Evolutionary conservation across 2,797 vertebrate species (phyloP), one percentile per base, ranked within the genome.

Genomic region (Miopithecus talapoin): DNA sequence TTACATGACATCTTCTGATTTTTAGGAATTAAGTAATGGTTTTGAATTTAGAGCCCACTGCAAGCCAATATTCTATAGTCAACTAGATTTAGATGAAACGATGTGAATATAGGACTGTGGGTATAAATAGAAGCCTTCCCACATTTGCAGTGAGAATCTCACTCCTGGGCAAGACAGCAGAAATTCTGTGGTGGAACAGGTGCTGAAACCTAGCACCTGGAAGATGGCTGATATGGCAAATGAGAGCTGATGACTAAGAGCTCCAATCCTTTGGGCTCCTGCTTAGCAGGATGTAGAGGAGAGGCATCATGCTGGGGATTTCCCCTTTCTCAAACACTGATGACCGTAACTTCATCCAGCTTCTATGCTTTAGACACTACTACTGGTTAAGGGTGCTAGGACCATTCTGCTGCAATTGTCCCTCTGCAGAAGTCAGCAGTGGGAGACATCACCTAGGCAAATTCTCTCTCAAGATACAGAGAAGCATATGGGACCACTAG

Each of bases 71-170:
- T 59, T 87, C 61, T 64, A 84, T 75, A 88, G 36, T 41, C 53
- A 88, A 79, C 24, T 72, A 75, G 55, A 41, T 94, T 97, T 91
- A 72, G 46, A 24, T 59, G 57, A 87, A 94, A 96, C 21, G 2
- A 90, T 84, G 43, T 36, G 26, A 72, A 24, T 59, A 24, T 59
- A 92, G 39, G 68, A 89, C 79, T 26, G 64, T 9, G 5, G 53
- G 22, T 83, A 39, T 83, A 43, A 91, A 80, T 14, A 55, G 78
- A 83, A 68, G 14, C 30, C 74, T 94, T 87, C 30, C 41, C 28
- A 89, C 33, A 43, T 46, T 21, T n/a, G 11, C 26, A 22, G 24
- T 83, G 43, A 87, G 46, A 87, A 79, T 92, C 48, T 39, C 7
- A 68, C 17, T 59, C 14, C 14, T 48, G 59, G 74, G 16, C 61